Percentiles rank a stretch among this genome's conserved stretches.
These are phyloP conservation scores for Allygus modestus DNA, from an alignment of 2,888 invertebrate genomes.

Conservation along the genomic window DNA sequence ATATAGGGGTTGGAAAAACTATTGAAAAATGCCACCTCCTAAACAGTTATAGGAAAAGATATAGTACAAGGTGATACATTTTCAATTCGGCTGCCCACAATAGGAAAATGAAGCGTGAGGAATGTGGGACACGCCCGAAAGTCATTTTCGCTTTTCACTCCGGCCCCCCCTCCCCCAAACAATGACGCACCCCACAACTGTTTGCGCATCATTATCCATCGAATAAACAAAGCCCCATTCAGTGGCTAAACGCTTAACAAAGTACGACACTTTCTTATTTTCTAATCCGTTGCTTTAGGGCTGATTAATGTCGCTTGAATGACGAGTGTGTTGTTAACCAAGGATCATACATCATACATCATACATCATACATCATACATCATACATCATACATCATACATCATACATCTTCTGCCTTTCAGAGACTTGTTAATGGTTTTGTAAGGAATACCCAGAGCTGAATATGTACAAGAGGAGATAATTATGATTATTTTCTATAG, in stretches of 20 bases:
- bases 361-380: no score
- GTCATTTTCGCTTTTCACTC: slow-evolving; percentile 18
- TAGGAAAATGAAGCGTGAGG: not conserved
- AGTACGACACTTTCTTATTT: slow-evolving; percentile 27
- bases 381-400: no score
- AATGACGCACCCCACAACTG: not conserved
- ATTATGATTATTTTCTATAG: no score
- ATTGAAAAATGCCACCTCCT: no score
- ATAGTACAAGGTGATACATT: not conserved
- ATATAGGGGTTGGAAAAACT: no score
- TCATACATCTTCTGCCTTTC: no score
- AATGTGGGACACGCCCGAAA: not conserved
- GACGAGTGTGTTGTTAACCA: not conserved
- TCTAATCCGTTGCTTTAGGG: slow-evolving; percentile 18
- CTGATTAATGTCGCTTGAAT: not conserved
- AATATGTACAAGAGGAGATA: no score
- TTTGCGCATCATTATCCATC: not conserved
- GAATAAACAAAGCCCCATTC: not conserved
- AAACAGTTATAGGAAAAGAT: no score
- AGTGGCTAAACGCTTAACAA: not conserved
- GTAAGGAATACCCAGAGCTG: no score
- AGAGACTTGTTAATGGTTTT: no score
- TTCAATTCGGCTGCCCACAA: not conserved
- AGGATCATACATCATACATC: no score
- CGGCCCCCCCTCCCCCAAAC: not conserved